phyloP scores from a whole-genome alignment of 1,140 invertebrate genomes.

The Orchestia grillus region DNA sequence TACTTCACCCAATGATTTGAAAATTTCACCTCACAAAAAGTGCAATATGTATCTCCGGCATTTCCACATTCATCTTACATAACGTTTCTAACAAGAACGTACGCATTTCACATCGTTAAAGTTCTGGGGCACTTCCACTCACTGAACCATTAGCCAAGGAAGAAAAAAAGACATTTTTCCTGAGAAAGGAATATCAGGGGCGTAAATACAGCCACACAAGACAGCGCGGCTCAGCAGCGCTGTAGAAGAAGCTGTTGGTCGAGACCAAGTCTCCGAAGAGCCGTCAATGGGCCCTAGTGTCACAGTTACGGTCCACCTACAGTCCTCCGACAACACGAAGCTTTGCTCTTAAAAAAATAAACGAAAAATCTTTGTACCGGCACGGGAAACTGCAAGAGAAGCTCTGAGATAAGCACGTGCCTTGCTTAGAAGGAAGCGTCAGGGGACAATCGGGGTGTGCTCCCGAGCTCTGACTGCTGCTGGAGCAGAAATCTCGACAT shows the following conservation, averaged over 20 bases:
- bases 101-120: not conserved
- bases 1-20: too few species aligned
- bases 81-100: not conserved
- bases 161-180: not conserved
- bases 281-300: conserved; percentile 24
- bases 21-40: not conserved
- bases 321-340: conserved; percentile 9
- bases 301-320: conserved; percentile 1
- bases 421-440: not conserved
- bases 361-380: not conserved
- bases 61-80: not conserved
- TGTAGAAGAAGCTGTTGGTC: not conserved
- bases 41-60: not conserved
- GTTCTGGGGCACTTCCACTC: not conserved
- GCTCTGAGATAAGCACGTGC: not conserved
- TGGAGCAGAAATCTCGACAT: not conserved
- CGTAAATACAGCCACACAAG: not conserved
- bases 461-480: not conserved
- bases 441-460: not conserved
- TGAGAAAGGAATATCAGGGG: not conserved
- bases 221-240: too few species aligned
- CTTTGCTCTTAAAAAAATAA: conserved; percentile 33
- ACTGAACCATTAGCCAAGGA: not conserved
- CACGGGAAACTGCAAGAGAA: not conserved
- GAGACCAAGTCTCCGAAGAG: conserved; percentile 22